A percentile compares a stretch with the other conserved stretches of the same genome.
These are phyloP conservation scores for Percina caprodes DNA, from an alignment of 2,113 vertebrate species.

Conservation along the genomic window DNA sequence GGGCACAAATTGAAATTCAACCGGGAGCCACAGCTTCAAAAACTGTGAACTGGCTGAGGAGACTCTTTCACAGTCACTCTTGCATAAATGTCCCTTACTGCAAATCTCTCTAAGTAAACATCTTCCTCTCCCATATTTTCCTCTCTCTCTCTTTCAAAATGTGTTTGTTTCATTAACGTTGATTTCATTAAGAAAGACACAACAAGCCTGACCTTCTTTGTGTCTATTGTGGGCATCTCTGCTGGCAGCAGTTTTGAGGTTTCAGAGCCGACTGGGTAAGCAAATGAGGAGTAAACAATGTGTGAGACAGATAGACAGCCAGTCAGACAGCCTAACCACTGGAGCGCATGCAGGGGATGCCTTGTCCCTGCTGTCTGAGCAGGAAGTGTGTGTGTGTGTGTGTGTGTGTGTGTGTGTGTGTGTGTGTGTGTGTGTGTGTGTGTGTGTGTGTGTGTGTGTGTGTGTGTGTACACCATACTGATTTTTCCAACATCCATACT, in stretches of 20 bases:
- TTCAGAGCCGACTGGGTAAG: slow-evolving; percentile 59
- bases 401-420: not conserved
- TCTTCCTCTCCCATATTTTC: not conserved
- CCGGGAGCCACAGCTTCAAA: slow-evolving; percentile 21
- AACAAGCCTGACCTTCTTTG: slow-evolving; percentile 2
- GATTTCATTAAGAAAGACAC: not conserved
- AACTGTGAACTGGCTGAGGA: slow-evolving; percentile 11
- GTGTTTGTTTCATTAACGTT: not conserved
- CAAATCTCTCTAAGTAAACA: slow-evolving; percentile 34
- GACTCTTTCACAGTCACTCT: slow-evolving; percentile 25
- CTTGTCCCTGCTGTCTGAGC: slow-evolving; percentile 33
- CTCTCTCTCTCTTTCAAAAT: not conserved
- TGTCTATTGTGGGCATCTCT: slow-evolving; percentile 34
- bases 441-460: not conserved
- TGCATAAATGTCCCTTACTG: slow-evolving; percentile 26
- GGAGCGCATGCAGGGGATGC: slow-evolving; percentile 44
- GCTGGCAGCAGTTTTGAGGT: slow-evolving; percentile 62
- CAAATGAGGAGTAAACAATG: slow-evolving; percentile 71
- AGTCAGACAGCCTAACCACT: slow-evolving; percentile 58
- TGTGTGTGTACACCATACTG: too few species aligned
- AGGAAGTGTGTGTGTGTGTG: not conserved
- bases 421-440: slow-evolving; percentile 10
- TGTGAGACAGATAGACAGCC: slow-evolving; percentile 56
- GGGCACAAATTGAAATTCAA: not conserved
- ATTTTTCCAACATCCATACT: too few species aligned